Base-by-base conservation (phyloP, 2,113 vertebrate genomes). In the Mugil cephalus region DNA sequence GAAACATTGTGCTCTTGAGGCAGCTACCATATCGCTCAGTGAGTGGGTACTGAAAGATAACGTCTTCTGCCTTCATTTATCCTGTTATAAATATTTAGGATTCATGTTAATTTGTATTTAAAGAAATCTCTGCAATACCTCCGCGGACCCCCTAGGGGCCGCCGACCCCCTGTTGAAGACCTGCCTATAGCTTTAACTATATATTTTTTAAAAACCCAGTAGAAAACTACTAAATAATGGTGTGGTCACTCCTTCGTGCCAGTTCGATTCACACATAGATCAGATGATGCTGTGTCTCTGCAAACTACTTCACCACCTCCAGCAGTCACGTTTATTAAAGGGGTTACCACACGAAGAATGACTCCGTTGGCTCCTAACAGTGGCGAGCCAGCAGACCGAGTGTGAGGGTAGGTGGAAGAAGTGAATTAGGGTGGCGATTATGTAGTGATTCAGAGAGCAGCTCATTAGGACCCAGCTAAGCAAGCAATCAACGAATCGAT, bases 401-500 rank as follows among this genome's bases (percentile, higher is more conserved):
- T 64, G 79, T 69, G 65, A 77, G 87, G 82, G 84, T 46, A 84
- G 88, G 75, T n/a, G 80, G 19, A 72, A 81, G 87, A 84, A 92
- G 92, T 87, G 90, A 92, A 93, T 91, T 89, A 91, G 85, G 83
- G 82, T 73, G 79, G 75, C 85, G 89, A 94, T 93, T 93, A 93
- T 85, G 88, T 90, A 89, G 87, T 76, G 89, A 92, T 89, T 91
- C 89, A 91, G 83, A 88, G 88, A 86, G 82, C 81, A 88, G 90
- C 90, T 93, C 91, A 92, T 94, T 93, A 93, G 90, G 86, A 86
- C 83, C 88, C 85, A 87, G 90, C 89, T 93, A 91, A 90, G 90
- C 90, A 93, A 91, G 89, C 89, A 89, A 93, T 93, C 92, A 93
- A 88, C 87, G 84, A 87, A 79, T 88, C 67, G 63, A 91, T 91